Percentiles rank a stretch among this genome's conserved stretches.
These are phyloP conservation scores for Drosophila barbarae DNA, from an alignment of 2,888 invertebrate genomes.

Conservation along the genomic window DNA sequence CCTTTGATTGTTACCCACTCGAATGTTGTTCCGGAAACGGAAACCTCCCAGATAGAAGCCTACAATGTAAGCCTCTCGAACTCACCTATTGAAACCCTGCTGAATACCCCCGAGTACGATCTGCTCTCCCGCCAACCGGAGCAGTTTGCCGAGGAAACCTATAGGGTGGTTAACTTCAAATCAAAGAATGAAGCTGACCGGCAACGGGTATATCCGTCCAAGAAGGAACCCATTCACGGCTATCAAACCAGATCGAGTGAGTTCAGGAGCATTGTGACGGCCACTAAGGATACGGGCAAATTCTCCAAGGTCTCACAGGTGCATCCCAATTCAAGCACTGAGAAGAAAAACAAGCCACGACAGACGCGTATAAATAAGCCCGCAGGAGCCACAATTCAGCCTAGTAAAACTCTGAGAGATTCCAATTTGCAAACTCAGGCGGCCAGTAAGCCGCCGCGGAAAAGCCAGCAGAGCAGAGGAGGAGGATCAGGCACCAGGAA, in stretches of 20 bases:
- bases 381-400: constrained; percentile 82
- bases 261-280: constrained; percentile 92
- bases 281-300: constrained; percentile 92
- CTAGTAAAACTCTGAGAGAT: constrained; percentile 70
- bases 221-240: constrained; percentile 84
- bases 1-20: constrained; percentile 38
- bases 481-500: constrained; percentile 48
- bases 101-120: constrained; percentile 91
- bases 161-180: constrained; percentile 88
- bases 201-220: constrained; percentile 79
- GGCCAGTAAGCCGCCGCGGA: constrained; percentile 50
- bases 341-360: constrained; percentile 81
- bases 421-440: constrained; percentile 28
- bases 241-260: constrained; percentile 92
- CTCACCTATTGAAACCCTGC: constrained; percentile 82
- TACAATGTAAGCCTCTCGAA: constrained; percentile 29
- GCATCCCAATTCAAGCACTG: constrained; percentile 80
- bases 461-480: constrained; percentile 37
- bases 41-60: constrained; percentile 29
- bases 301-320: constrained; percentile 90
- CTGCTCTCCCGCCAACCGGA: constrained; percentile 91
- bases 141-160: constrained; percentile 91
- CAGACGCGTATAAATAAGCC: constrained; percentile 88
- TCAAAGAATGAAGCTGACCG: constrained; percentile 78
- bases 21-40: constrained; percentile 39